Base-by-base conservation (phyloP, 1,140 invertebrate genomes). In the Drosophila aff. region DNA sequence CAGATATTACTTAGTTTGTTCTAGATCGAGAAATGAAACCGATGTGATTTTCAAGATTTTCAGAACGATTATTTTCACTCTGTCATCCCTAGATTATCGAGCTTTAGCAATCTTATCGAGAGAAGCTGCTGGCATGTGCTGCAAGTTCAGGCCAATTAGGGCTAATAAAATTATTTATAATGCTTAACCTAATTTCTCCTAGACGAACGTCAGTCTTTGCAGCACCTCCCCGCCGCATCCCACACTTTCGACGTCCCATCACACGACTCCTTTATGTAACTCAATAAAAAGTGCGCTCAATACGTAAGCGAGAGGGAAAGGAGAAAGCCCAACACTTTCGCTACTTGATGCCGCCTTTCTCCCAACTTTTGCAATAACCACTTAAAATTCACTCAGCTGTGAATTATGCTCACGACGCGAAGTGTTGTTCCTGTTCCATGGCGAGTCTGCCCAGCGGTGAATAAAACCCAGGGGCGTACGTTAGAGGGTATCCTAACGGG, bases 101-200 rank as follows among this genome's bases (percentile, higher is more conserved):
- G 38, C 50, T 33, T 16, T 36, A 23, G 11, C 62, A 67, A 76
- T 67, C 53, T 36, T n/a, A 46, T 77, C 36, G 53, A 33, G 13
- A 44, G 36, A 61, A 31, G 55, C 55, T 75, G 72, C 18, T 77
- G 60, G 43, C 58, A 69, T 69, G 78, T 62, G 64, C 61, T 77
- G 73, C 73, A 90, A 90, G 79, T 90, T 90, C 79, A 85, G 62
- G 85, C 81, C 85, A 90, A 90, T 90, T 90, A 90, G 67, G 76
- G 76, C 85, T 90, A 90, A 90, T 90, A 81, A 85, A 90, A 91
- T 90, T 90, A 90, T 90, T 90, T 90, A 90, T 90, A 90, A 91
- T 85, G 86, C 85, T 77, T 85, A 90, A 90, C 85, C 85, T 79
- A 90, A 85, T 90, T 90, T 90, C 67, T 90, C 57, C 78, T 81